Evolutionary conservation across 2,113 vertebrate species (phyloP).

Genomic region (Cervus canadensis): DNA sequence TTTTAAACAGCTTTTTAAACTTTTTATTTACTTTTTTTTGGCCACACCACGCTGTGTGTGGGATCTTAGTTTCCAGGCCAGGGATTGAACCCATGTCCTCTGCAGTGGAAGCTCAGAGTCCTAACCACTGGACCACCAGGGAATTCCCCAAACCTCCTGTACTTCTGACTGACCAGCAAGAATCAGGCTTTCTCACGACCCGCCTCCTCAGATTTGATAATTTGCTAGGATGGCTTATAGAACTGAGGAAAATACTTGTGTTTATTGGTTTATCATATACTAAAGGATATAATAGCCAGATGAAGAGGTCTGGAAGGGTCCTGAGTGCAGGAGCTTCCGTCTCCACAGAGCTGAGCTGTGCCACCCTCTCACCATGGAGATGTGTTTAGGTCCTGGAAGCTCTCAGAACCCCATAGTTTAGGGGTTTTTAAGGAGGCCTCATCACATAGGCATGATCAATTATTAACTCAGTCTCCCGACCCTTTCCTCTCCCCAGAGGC

Average conservation of each 20-base stretch:
- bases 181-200: background rate
- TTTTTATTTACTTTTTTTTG: background rate
- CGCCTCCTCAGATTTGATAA: background rate
- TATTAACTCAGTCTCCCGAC: background rate
- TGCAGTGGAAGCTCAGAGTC: background rate
- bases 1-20: background rate
- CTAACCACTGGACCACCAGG: background rate
- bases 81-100: background rate
- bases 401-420: background rate
- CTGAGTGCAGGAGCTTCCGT: background rate
- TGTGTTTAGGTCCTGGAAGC: background rate
- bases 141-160: background rate
- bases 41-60: fast-evolving
- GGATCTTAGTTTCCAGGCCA: background rate
- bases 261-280: background rate
- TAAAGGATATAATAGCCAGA: background rate
- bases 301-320: background rate
- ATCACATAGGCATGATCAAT: background rate
- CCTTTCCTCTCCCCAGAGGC: background rate
- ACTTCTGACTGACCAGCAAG: background rate
- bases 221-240: background rate
- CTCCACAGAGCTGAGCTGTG: background rate
- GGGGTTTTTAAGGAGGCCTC: background rate
- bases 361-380: background rate
- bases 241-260: background rate